These are phyloP conservation scores for Serinus canaria DNA, from an alignment of 2,113 vertebrate species.

Conservation along the genomic window DNA sequence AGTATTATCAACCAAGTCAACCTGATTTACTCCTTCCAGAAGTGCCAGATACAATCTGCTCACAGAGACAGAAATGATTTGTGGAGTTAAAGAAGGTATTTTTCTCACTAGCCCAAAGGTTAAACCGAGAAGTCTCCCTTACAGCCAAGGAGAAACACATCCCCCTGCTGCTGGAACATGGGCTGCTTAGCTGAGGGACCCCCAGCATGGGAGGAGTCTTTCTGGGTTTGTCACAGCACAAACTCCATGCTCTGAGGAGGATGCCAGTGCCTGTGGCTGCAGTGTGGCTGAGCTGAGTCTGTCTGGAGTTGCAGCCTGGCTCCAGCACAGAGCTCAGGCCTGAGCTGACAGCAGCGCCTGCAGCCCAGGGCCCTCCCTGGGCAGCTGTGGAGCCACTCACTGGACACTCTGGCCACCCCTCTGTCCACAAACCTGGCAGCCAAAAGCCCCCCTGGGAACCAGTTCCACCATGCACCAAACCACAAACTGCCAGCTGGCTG, in stretches of 20 bases:
- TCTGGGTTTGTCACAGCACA: neutral
- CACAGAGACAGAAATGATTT: neutral
- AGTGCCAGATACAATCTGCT: neutral
- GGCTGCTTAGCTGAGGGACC: neutral
- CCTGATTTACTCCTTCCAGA: neutral
- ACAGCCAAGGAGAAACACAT: neutral
- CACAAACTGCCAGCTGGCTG: neutral
- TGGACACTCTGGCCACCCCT: neutral
- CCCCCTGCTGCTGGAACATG: rapidly evolving
- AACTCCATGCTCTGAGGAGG: neutral
- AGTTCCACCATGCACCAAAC: neutral
- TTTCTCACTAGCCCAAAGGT: neutral
- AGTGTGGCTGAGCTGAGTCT: neutral
- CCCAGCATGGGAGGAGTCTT: neutral
- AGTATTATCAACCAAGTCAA: neutral
- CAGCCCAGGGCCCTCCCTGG: neutral
- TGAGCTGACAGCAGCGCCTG: rapidly evolving
- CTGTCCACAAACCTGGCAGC: neutral
- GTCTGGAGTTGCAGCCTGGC: neutral
- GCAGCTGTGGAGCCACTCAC: neutral
- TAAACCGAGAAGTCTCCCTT: neutral
- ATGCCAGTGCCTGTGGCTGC: neutral
- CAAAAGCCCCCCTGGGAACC: neutral
- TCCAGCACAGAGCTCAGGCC: neutral
- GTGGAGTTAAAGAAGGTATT: neutral